Base-by-base conservation (phyloP, 2,888 invertebrate genomes). In the Cantharis lateralis region DNA sequence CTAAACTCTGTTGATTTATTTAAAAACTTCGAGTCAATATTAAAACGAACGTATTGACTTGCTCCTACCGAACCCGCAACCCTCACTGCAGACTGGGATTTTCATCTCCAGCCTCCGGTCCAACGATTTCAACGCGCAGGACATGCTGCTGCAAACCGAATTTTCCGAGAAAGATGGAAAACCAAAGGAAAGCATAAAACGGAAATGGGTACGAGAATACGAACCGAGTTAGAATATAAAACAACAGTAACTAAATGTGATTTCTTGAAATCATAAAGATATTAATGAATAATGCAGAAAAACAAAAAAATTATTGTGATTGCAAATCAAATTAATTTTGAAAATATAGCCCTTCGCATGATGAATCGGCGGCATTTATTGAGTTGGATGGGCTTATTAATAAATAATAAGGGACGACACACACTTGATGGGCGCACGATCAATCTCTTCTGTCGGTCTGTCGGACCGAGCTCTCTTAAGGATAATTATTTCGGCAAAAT, bases 71-170 rank as follows among this genome's bases (percentile, higher is more conserved):
- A 66, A 70, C 74, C 83, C 84, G 85, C 85, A 86, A 86, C 86
- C 85, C 85, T 85, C 84, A 86, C 86, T 86, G 87, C 87, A 85
- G 77, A 71, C 78, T 77, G 78, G 79, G 79, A 78, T 79, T 79
- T 66, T 77, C 75, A 66, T 73, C 74, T 78, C 76, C 79, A 79
- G 79, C 78, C 75, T 79, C 78, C 74, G 79, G 72, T 73, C 75
- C 78, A 75, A 69, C 78, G 62, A 18, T 70, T 69, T 64, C 76
- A 75, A 71, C 78, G 79, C 79, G 78, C 79, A 79, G 78, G 79
- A 75, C 75, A 63, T 68, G 69, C 48, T 74, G 74, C 74, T 77
- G 74, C 77, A 74, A 73, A 77, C 73, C 78, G 78, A 78, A 73
- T 73, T 76, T 72, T 66, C 68, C 64, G 73, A 76, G 72, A 26